These are phyloP conservation scores for Lasioglossum zephyrum DNA, from an alignment of 2,888 invertebrate genomes.

Conservation along the genomic window DNA sequence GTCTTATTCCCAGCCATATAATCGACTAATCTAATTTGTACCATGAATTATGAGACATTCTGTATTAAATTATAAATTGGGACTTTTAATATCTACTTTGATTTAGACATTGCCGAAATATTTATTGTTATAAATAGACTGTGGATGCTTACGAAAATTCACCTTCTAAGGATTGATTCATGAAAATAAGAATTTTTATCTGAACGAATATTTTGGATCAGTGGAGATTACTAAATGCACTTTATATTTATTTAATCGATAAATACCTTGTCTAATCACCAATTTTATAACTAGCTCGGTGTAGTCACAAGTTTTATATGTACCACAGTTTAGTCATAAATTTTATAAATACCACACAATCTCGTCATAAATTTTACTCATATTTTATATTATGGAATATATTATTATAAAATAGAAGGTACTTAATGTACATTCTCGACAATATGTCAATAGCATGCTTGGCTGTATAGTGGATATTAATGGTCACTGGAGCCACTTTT, in stretches of 20 bases:
- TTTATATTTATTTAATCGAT: not conserved
- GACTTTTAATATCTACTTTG: not conserved
- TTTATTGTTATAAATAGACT: no score
- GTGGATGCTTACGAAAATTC: not conserved
- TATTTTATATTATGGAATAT: not conserved
- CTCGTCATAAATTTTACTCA: not conserved
- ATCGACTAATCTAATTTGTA: no score
- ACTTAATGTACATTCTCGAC: not conserved
- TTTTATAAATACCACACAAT: slow-evolving; percentile 1
- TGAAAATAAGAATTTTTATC: not conserved
- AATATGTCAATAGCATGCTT: not conserved
- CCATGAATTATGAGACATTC: no score
- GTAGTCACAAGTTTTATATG: not conserved
- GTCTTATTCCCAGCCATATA: no score
- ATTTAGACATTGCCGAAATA: not conserved
- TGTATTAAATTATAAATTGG: not conserved
- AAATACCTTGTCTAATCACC: not conserved
- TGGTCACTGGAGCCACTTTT: not conserved
- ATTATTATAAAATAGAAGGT: not conserved
- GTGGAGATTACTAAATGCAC: not conserved
- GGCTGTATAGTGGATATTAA: not conserved
- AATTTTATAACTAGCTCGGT: not conserved
- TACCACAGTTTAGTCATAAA: not conserved
- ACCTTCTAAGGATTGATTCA: not conserved
- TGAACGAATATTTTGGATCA: not conserved